Evolutionary conservation across 2,113 vertebrate genomes (phyloP).

Genomic region (Elephantulus edwardii): DNA sequence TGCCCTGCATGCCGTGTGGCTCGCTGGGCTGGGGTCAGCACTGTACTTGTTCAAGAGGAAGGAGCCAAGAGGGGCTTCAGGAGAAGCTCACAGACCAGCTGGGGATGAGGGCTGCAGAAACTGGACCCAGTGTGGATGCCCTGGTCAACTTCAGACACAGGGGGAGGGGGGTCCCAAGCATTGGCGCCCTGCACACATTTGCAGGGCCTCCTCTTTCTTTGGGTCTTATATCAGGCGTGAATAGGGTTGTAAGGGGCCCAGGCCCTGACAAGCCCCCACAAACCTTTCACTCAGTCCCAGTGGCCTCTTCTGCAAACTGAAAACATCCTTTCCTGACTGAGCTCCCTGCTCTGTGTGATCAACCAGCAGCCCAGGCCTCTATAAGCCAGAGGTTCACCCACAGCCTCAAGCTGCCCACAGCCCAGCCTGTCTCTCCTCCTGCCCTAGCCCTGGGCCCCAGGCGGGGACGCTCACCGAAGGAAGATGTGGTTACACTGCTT

Average conservation of each 20-base stretch:
- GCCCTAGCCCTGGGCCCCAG: neutral
- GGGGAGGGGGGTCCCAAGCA: neutral
- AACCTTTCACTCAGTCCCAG: neutral
- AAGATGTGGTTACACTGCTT: conserved; percentile 97
- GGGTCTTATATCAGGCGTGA: neutral
- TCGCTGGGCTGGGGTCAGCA: neutral
- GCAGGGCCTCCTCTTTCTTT: neutral
- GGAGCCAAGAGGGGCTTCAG: neutral
- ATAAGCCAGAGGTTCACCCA: neutral
- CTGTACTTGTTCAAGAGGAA: neutral
- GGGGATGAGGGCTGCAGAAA: neutral
- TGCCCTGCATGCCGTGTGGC: neutral
- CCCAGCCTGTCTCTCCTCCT: neutral
- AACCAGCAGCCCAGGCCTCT: neutral
- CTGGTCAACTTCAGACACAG: no score
- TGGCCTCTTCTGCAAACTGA: conserved; percentile 2
- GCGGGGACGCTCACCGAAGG: conserved; percentile 86
- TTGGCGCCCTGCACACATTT: neutral
- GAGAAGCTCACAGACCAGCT: neutral
- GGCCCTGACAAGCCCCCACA: neutral
- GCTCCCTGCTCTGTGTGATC: neutral
- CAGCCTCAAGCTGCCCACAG: no score
- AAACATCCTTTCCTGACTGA: neutral
- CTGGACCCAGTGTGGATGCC: no score
- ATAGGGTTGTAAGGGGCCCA: neutral